Conservation (phyloP, 2,888 invertebrate genomes). For the Amblyjoppa proteus region DNA sequence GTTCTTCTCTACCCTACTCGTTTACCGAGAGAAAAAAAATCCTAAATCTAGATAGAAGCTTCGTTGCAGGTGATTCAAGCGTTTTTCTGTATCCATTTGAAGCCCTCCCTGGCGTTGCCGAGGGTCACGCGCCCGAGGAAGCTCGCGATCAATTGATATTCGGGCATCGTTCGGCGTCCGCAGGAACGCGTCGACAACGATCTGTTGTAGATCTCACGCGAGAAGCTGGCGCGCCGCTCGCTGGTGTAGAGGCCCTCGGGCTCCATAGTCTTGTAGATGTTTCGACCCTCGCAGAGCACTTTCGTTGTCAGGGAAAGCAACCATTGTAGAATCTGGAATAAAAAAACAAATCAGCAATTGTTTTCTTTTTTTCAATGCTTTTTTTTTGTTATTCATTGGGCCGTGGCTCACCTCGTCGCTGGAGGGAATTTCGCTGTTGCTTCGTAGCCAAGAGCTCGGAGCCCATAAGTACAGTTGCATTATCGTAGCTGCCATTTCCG, state of each 20-base stretch:
- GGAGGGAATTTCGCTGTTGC: constrained; percentile 86
- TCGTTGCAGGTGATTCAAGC: constrained; percentile 57
- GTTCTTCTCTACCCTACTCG: background rate
- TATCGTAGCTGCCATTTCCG: constrained; percentile 91
- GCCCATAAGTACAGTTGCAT: constrained; percentile 92
- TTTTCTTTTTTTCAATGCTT: background rate
- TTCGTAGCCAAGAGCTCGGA: constrained; percentile 89
- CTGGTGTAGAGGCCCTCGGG: constrained; percentile 56
- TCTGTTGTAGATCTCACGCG: constrained; percentile 50
- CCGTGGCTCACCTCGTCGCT: constrained; percentile 87
- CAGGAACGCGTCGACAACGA: constrained; percentile 78
- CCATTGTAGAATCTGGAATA: constrained; percentile 90
- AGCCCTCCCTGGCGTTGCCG: constrained; percentile 87
- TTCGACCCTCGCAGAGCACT: constrained; percentile 89
- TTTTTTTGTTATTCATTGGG: background rate
- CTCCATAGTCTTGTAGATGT: constrained; percentile 67
- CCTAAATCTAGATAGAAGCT: constrained; percentile 14
- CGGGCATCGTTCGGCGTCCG: constrained; percentile 89
- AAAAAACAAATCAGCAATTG: constrained; percentile 69
- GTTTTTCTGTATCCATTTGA: constrained; percentile 88
- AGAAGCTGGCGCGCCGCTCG: constrained; percentile 32
- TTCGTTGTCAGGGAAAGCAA: constrained; percentile 91
- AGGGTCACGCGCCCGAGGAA: constrained; percentile 89
- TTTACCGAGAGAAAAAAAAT: background rate
- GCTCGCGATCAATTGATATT: constrained; percentile 90